Base-by-base conservation (phyloP, 2,888 invertebrate genomes). In the Dryobotodes eremita region DNA sequence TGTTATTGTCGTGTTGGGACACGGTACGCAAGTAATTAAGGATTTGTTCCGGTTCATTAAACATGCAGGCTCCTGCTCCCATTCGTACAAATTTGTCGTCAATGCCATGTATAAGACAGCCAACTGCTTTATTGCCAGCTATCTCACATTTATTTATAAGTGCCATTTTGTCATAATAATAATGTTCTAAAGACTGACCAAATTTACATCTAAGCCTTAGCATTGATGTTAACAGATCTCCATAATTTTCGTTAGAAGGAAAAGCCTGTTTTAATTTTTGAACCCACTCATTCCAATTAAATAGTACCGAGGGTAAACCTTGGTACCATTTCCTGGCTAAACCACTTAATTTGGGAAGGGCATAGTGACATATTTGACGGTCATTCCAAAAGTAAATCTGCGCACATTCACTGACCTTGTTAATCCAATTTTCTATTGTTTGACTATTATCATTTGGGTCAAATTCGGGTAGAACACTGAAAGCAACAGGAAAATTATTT, bases 201-300 rank as follows among this genome's bases (percentile, higher is more conserved):
- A 42, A 42, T 42, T 42, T 42, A 42, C 42, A 42, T 42, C 42
- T 42, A 4, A 42, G 42, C 42, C 42, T 42, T 42, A 42, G 42
- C 42, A 42, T 42, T 42, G 42, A 42, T 42, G 42, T 42, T 6
- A 42, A 42, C 42, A 42, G 42, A 8, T 42, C 42, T 42, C 23
- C 65, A 66, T 66, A 48, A 48, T 66, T 66, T 66, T 48, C 66
- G 17, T 66, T 46, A 1, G 66, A 26, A 26, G 65, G 65, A 26
- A 66, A 66, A 66, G 48, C 66, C 26, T 48, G 46, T 66, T 66
- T 66, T 26, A 48, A 66, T 66, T 66, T 48, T 66, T 46, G n/a
- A 48, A 66, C 17, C 66, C 66, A 66, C 46, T 26, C 48, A 6
- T 15, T 48, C 66, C 66, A 66, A 66, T 10, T 48, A 66, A 26